Evolutionary conservation across 2,797 vertebrate species (phyloP), one percentile per base, ranked within the genome.

Genomic region (Rhabdomys pumilio): DNA sequence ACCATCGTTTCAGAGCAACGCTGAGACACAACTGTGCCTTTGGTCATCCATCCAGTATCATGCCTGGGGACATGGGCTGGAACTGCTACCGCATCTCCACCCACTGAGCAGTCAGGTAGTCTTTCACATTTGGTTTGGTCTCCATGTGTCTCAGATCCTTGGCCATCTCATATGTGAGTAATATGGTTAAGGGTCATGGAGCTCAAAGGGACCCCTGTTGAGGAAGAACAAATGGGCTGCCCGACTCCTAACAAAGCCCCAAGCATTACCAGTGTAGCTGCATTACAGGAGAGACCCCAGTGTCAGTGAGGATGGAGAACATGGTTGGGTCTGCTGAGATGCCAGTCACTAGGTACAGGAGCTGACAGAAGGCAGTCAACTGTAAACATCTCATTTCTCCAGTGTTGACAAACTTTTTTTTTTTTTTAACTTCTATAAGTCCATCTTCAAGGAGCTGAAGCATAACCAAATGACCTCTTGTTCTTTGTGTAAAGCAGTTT

Each of bases 391-490:
- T 72, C 17, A 72, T 20, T 72, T 50, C 53, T 92, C 72, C 65
- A 73, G 61, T 5, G 34, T 34, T n/a, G n/a, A 67, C 47, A 76
- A n/a, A 55, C 61, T 47, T 9, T 7, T 47, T 47, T 47, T 9
- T 47, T 73, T 93, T 77, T 93, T 72, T 59, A 86, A 72, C 55
- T 76, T 90, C 53, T 1, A 0, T 10, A 59, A 63, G 59, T 63
- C 53, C 88, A 75, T 83, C 63, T 69, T 59, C 7, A 19, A 80
- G 91, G 61, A 79, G 67, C 84, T 76, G 22, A 82, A 89, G 73
- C n/a, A 44, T 38, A 69, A 15, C 17, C 3, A 38, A 73, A 2
- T 6, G 4, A 14, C n/a, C 31, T 92, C 82, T 34, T 67, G 63
- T 22, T 72, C 41, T 47, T 20, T 80, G 67, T 5, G 7, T 6